A percentile compares a stretch with the other conserved stretches of the same genome.
Evolutionary conservation across 2,113 vertebrate species (phyloP).

Genomic region (Bungarus multicinctus): DNA sequence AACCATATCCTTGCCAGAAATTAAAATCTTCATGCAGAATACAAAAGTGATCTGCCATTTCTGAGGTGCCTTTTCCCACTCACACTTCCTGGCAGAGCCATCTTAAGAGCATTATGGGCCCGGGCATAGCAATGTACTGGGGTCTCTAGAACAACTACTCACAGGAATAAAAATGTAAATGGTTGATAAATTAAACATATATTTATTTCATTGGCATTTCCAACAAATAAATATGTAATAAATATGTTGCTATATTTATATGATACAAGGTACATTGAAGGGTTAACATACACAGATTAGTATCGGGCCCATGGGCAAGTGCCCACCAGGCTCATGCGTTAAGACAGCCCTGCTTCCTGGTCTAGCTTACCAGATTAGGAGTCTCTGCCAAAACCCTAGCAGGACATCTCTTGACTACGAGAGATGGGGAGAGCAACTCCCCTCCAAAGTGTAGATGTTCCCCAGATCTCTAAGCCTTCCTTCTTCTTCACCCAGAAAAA

Average conservation of each 20-base stretch:
- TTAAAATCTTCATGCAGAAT: not conserved
- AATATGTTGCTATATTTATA: too few relatives aligned
- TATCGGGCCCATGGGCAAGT: too few relatives aligned
- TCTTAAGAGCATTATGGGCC: too few relatives aligned
- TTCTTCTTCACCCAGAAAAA: not conserved
- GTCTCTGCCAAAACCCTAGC: not conserved
- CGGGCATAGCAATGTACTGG: too few relatives aligned
- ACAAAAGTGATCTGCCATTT: not conserved
- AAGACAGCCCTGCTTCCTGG: not conserved
- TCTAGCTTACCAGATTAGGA: not conserved
- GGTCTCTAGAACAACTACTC: too few relatives aligned
- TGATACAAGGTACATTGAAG: too few relatives aligned
- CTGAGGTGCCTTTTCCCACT: not conserved
- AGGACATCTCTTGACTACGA: not conserved
- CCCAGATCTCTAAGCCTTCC: not conserved
- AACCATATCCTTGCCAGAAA: not conserved
- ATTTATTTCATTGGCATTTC: too few relatives aligned
- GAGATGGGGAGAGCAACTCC: not conserved
- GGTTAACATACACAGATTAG: too few relatives aligned
- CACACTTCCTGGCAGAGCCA: not conserved
- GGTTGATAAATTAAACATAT: too few relatives aligned
- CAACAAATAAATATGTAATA: too few relatives aligned
- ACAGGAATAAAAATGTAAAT: too few relatives aligned
- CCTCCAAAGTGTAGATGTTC: not conserved
- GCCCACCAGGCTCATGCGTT: too few relatives aligned